Evolutionary conservation across 2,888 invertebrate genomes (phyloP).

Genomic region (Nephrocerus scutellatus): DNA sequence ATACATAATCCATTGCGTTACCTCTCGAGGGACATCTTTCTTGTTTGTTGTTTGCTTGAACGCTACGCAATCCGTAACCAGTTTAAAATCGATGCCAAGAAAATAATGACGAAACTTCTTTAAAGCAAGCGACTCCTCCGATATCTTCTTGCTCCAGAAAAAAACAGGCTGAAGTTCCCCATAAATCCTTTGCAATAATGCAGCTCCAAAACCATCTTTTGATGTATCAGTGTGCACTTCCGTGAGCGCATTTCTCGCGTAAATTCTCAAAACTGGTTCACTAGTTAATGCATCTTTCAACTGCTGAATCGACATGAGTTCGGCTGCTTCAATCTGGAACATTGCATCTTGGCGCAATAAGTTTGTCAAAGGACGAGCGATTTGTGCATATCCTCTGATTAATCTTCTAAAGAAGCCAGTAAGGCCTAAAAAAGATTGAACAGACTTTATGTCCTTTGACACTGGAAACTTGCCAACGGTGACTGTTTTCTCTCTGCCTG

Average conservation of each 20-base stretch:
- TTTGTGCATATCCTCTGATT: too few relatives aligned
- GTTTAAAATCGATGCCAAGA: constrained; percentile 18
- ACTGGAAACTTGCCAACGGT: too few relatives aligned
- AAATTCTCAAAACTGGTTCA: constrained; percentile 17
- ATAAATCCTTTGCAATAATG: constrained; percentile 17
- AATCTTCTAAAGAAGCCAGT: too few relatives aligned
- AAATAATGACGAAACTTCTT: constrained; percentile 29
- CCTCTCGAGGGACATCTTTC: constrained; percentile 21
- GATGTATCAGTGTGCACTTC: constrained; percentile 23
- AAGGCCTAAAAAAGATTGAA: too few relatives aligned
- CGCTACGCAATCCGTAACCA: constrained; percentile 20
- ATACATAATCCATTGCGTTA: too few relatives aligned
- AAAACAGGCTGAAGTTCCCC: constrained; percentile 5
- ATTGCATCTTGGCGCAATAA: constrained; percentile 7
- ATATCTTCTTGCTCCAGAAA: constrained; percentile 16
- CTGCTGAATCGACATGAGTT: constrained; percentile 8
- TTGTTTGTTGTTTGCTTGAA: constrained; percentile 20
- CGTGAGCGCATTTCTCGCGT: constrained; percentile 11
- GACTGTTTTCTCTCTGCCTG: too few relatives aligned
- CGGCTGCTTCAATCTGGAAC: constrained; percentile 9
- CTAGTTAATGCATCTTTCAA: constrained; percentile 6
- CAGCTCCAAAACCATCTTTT: constrained; percentile 19
- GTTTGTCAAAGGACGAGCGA: constrained; percentile 7
- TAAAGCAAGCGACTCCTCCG: constrained; percentile 24
- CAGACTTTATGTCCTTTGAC: too few relatives aligned